Conservation (phyloP, 2,113 vertebrate genomes). For the Rhodinocichla rosea region DNA sequence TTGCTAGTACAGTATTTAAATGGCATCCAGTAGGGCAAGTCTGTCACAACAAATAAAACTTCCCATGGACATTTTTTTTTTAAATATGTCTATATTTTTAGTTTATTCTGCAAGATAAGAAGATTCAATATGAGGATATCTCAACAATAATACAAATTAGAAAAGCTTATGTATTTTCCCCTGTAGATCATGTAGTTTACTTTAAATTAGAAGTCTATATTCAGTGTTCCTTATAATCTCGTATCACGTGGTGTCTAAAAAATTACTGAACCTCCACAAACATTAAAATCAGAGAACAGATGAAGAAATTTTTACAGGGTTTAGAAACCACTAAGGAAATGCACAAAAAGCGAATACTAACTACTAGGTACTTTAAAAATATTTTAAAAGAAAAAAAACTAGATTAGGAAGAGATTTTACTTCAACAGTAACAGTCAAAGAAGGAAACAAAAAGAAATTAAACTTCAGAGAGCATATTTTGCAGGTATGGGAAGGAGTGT, state of each 20-base stretch:
- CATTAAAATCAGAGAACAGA: neutral
- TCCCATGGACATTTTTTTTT: neutral
- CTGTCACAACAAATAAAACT: neutral
- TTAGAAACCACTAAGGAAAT: neutral
- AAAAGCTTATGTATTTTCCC: neutral
- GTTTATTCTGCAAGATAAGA: neutral
- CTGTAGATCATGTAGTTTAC: neutral
- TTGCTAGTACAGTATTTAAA: neutral
- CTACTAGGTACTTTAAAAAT: neutral
- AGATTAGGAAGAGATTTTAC: neutral
- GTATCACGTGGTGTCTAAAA: neutral
- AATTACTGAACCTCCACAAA: neutral
- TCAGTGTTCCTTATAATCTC: neutral
- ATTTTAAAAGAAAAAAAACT: neutral
- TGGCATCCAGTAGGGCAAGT: neutral
- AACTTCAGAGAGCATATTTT: neutral
- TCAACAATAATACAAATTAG: neutral
- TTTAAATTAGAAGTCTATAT: neutral
- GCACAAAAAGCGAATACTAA: neutral
- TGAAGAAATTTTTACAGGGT: neutral
- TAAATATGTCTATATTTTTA: neutral
- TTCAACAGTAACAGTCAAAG: neutral
- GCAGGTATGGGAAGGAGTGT: neutral
- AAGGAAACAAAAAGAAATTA: neutral
- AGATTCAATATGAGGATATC: neutral